phyloP scores from a whole-genome alignment of 2,797 vertebrate species.

The Pangasius krempfi region DNA sequence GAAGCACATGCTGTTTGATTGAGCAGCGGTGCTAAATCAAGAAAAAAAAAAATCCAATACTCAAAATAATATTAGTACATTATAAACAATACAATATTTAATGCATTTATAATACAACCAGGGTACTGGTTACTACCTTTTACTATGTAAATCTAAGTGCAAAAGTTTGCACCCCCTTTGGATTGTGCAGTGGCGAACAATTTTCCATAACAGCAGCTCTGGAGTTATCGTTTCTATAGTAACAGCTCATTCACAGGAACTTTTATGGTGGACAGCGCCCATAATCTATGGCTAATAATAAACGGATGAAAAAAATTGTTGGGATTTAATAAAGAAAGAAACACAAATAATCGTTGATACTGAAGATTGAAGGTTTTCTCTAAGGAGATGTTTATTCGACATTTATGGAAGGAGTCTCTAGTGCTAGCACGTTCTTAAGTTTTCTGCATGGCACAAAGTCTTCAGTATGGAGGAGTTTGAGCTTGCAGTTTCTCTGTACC shows the following conservation, averaged over 20 bases:
- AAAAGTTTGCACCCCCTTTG: background rate
- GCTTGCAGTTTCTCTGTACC: background rate
- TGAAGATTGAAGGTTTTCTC: too few relatives aligned
- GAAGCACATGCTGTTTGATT: background rate
- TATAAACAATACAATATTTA: background rate
- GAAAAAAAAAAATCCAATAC: background rate
- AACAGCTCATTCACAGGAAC: background rate
- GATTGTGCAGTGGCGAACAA: background rate
- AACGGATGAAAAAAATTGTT: too few relatives aligned
- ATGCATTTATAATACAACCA: background rate
- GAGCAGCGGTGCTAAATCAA: background rate
- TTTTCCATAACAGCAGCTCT: background rate
- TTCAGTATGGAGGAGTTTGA: background rate
- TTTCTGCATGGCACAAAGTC: background rate
- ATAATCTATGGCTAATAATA: background rate
- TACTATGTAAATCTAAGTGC: background rate
- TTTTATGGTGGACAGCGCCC: background rate
- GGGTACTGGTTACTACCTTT: background rate
- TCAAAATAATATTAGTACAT: background rate
- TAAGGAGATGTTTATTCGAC: background rate
- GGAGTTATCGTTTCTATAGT: background rate
- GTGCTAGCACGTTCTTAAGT: background rate
- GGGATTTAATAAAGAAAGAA: too few relatives aligned
- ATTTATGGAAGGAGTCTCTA: background rate
- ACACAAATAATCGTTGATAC: too few relatives aligned